A percentile compares a stretch with the other conserved stretches of the same genome.
These are phyloP conservation scores for Enteromius treurensis DNA, from an alignment of 2,797 vertebrate species.

Conservation along the genomic window DNA sequence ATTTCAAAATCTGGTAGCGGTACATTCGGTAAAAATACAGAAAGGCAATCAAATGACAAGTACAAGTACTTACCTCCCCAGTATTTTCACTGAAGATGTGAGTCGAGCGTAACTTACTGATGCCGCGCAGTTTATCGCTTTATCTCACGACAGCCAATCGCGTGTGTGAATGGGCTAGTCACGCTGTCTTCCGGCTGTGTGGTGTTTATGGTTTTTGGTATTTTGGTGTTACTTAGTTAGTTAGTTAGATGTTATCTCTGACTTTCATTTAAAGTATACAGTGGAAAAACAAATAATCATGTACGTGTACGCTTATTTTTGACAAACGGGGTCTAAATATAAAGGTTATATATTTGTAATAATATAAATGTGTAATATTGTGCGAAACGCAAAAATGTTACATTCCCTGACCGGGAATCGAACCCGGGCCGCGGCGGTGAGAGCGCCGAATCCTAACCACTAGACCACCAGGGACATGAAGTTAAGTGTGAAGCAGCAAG, in stretches of 20 bases:
- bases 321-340: background rate
- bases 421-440: conserved; percentile 75
- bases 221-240: background rate
- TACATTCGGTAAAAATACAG: background rate
- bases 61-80: background rate
- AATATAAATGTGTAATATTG: background rate
- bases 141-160: background rate
- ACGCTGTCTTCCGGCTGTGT: background rate
- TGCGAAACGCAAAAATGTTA: rapidly evolving
- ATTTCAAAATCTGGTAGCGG: background rate
- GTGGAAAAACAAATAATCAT: background rate
- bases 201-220: background rate
- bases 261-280: background rate
- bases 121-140: background rate
- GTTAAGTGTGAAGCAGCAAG: no score
- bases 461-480: conserved; percentile 75
- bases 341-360: background rate
- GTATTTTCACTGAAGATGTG: background rate
- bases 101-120: background rate
- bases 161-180: background rate
- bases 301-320: background rate
- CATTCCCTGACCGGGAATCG: conserved; percentile 78
- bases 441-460: conserved; percentile 81
- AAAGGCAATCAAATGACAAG: background rate
- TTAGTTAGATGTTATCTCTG: background rate